Conservation (phyloP, 2,113 vertebrate genomes). For the Forbesichthys agassizii region DNA sequence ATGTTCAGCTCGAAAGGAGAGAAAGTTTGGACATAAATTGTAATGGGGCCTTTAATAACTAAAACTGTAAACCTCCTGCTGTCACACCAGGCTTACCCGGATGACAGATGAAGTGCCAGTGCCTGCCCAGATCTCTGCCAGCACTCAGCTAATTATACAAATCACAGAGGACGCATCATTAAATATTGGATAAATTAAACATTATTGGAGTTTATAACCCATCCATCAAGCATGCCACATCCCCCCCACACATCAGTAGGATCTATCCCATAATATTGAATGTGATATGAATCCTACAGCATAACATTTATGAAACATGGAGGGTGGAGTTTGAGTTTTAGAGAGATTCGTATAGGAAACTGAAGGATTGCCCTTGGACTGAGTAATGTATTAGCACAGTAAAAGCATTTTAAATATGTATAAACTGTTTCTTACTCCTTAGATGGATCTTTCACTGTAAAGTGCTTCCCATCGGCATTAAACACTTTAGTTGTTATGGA, state of each 20-base stretch:
- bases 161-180: conserved; percentile 54
- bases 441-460: conserved; percentile 22
- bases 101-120: conserved; percentile 34
- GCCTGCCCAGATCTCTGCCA: conserved; percentile 22
- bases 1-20: no score
- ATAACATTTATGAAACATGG: neutral
- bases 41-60: no score
- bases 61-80: conserved; percentile 6
- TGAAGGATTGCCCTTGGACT: conserved; percentile 10
- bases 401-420: conserved; percentile 13
- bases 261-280: conserved; percentile 22
- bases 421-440: conserved; percentile 21
- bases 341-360: neutral
- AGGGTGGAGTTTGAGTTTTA: neutral
- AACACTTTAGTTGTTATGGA: conserved; percentile 26
- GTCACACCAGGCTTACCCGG: conserved; percentile 11
- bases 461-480: conserved; percentile 12
- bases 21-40: no score
- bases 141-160: conserved; percentile 55
- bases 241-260: conserved; percentile 4
- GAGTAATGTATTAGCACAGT: conserved; percentile 20
- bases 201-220: conserved; percentile 37
- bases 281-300: neutral
- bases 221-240: conserved; percentile 50
- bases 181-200: conserved; percentile 54